phyloP scores from a whole-genome alignment of 2,113 vertebrate species.

The Cyprinodon tularosa region DNA sequence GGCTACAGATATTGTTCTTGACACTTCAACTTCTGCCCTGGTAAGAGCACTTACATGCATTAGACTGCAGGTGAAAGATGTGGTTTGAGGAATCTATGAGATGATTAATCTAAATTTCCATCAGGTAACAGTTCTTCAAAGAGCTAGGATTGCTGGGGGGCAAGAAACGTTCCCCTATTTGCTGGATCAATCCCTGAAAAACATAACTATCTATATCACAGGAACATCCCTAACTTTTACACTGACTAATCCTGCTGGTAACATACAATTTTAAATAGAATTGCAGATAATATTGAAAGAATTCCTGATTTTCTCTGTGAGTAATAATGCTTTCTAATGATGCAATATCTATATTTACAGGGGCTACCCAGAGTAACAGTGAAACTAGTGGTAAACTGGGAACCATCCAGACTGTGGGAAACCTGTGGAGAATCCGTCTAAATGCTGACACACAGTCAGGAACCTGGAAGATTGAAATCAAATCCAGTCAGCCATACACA shows the following conservation, averaged over 20 bases:
- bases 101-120: not conserved
- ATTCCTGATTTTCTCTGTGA: not conserved
- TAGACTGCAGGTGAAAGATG: not conserved
- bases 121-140: slow-evolving; percentile 77
- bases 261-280: not conserved
- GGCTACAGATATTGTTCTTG: slow-evolving; percentile 75
- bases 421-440: slow-evolving; percentile 67
- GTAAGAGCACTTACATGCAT: slow-evolving; percentile 46
- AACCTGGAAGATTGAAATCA: slow-evolving; percentile 68
- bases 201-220: slow-evolving; percentile 76
- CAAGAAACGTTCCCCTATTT: slow-evolving; percentile 68
- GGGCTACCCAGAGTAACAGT: slow-evolving; percentile 54
- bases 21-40: slow-evolving; percentile 79
- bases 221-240: slow-evolving; percentile 65
- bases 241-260: slow-evolving; percentile 71
- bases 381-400: slow-evolving; percentile 66
- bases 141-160: slow-evolving; percentile 51
- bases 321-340: not conserved
- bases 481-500: slow-evolving; percentile 61
- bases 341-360: slow-evolving; percentile 39
- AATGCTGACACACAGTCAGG: slow-evolving; percentile 45
- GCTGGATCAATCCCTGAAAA: slow-evolving; percentile 71
- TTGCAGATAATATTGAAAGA: not conserved
- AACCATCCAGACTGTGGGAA: slow-evolving; percentile 66
- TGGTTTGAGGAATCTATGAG: not conserved